A percentile compares a stretch with the other conserved stretches of the same genome.
phyloP scores from a whole-genome alignment of 2,113 vertebrate genomes.

The Natator depressus region DNA sequence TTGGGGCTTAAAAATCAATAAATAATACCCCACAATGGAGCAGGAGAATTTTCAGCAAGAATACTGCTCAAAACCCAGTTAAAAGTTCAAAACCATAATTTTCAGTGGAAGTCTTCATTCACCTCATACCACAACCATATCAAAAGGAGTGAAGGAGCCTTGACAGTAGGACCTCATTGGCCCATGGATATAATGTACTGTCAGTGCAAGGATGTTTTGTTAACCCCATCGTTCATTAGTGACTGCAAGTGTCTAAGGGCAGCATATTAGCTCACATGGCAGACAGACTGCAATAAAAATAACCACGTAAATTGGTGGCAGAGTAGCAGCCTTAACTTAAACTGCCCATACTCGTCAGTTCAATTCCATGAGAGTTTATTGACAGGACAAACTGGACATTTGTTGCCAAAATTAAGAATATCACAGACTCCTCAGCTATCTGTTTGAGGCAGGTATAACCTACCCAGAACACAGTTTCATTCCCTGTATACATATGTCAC shows the following conservation, averaged over 20 bases:
- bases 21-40: not conserved
- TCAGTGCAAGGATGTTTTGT: constrained; percentile 31
- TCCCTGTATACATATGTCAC: not conserved
- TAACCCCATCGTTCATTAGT: constrained; percentile 47
- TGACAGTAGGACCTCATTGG: not conserved
- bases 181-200: not conserved
- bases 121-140: not conserved
- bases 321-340: constrained; percentile 60
- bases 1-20: not conserved
- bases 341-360: constrained; percentile 63
- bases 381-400: constrained; percentile 36
- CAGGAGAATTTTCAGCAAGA: not conserved
- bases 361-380: constrained; percentile 65
- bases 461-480: not conserved
- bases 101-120: constrained; percentile 19
- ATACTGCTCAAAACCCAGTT: constrained; percentile 6
- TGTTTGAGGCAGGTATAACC: constrained; percentile 47
- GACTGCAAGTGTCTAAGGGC: constrained; percentile 4
- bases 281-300: constrained; percentile 44
- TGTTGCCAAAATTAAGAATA: constrained; percentile 50
- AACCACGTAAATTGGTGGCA: constrained; percentile 37
- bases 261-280: constrained; percentile 52
- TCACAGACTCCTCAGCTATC: constrained; percentile 55
- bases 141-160: not conserved
- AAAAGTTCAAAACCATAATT: constrained; percentile 9